Evolutionary conservation across 1,140 invertebrate genomes (phyloP), one percentile per base, ranked within the genome.

Genomic region (Tetranychus urticae): DNA sequence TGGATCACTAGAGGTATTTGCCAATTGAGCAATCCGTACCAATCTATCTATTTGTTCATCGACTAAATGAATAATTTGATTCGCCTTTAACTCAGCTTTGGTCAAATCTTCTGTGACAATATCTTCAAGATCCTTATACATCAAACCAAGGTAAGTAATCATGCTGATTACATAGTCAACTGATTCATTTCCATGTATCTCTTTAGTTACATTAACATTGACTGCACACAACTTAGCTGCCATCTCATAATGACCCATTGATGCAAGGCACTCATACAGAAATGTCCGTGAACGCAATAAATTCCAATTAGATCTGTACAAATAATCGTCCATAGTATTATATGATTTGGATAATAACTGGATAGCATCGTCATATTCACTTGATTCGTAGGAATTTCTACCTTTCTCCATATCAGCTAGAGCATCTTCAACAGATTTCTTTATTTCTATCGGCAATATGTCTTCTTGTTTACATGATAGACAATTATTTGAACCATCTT

Each of bases 221-320:
- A 42, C n/a, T 23, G 34, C 42, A 45, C 37, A 45, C 42, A 52
- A 60, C 52, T 52, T 60, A 42, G n/a, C 8, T 4, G 59, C 59
- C 34, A 46, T 48, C 10, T 52, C 47, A 60, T 34, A 52, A 52
- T 60, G 59, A 60, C 59, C 59, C 59, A 60, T 60, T 7, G 46
- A 7, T n/a, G 59, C 47, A 8, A 48, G 34, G 52, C 59, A 60
- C 34, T 52, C 31, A 13, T 23, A 50, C 12, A 60, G 42, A 35
- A 52, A 34, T 13, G 52, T 31, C 35, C 42, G 35, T 34, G 34
- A 5, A 35, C 46, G 13, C 50, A 46, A 2, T 35, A 60, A 33
- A 14, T 34, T 7, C 14, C 46, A 31, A 35, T 60, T 60, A 33
- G 35, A 31, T 33, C 45, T 14, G 52, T 60, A 54, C 8, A 60